Base-by-base conservation (phyloP, 2,797 vertebrate genomes). In the Gorsachius magnificus region DNA sequence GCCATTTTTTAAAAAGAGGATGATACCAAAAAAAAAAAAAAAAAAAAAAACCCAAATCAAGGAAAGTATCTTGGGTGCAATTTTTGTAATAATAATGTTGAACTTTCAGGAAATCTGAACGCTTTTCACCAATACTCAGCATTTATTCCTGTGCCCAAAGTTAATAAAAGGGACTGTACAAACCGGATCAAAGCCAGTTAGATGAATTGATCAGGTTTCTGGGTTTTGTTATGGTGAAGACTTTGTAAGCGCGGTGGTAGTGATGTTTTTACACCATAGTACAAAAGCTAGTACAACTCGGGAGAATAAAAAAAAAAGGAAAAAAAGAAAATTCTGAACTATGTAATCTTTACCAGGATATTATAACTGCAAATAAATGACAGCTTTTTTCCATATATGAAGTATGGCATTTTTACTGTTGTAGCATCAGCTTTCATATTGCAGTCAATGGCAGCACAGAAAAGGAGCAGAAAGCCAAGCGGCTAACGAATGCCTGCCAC, bases 341-440 rank as follows among this genome's bases (percentile, higher is more conserved):
- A 41, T 16, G 58, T 69, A 13, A 43, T 84, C 85, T 92, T 83
- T 57, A 26, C 51, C 35, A 61, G 15, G 18, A 31, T 70, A 29
- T 77, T 71, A 16, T 21, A 83, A 66, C 45, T 71, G 53, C 53
- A 85, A 93, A 95, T 43, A 87, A 89, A 61, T 45, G 36, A 41
- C 45, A 87, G 50, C n/a, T 54, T 96, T 96, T 90, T 91, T 80
- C 81, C 56, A 43, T 77, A 31, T 35, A 79, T 19, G 58, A 92
- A 83, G 33, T 7, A 28, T 16, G 35, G n/a, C 16, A 15, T 50
- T 84, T 89, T 89, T 60, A 58, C 71, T 66, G 43, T 18, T 25
- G 65, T 29, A 35, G 21, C 46, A 83, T 68, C 65, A 65, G 48
- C 72, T 90, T 93, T 91, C 56, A 24, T 41, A 51, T 0, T 38